These are phyloP conservation scores for Acanthochromis polyacanthus DNA, from an alignment of 2,113 vertebrate genomes.

Conservation along the genomic window DNA sequence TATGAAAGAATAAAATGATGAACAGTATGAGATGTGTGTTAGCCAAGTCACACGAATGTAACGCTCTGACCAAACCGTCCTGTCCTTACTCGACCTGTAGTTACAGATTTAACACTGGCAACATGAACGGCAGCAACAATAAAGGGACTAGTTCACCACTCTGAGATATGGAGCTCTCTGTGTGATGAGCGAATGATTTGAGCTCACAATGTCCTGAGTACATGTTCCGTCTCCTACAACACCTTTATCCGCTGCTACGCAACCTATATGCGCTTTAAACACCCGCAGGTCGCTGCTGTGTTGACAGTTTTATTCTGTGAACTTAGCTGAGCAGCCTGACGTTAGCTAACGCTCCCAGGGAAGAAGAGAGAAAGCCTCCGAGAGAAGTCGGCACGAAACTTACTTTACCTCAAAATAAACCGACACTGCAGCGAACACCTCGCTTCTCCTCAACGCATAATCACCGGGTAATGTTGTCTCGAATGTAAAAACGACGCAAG, in stretches of 20 bases:
- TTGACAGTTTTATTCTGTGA: conserved; percentile 21
- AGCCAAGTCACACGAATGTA: not conserved
- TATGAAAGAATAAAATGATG: not conserved
- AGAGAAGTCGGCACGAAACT: conserved; percentile 66
- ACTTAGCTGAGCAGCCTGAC: conserved; percentile 57
- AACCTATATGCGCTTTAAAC: not conserved
- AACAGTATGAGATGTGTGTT: not conserved
- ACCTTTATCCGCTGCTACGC: not conserved
- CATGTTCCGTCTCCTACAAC: not conserved
- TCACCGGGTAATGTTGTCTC: not conserved
- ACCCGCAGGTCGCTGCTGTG: not conserved
- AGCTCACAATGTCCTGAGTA: not conserved
- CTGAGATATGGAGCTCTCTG: not conserved
- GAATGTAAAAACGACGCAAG: conserved; percentile 4
- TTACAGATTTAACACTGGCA: not conserved
- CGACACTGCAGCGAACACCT: conserved; percentile 1
- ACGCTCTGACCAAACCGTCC: not conserved
- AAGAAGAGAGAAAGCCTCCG: conserved; percentile 44
- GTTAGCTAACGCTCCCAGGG: conserved; percentile 67
- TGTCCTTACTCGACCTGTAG: not conserved
- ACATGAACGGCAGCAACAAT: not conserved
- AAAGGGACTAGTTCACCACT: not conserved
- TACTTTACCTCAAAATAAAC: conserved; percentile 68
- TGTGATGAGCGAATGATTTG: not conserved
- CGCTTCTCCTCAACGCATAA: conserved; percentile 41